Evolutionary conservation across 2,113 vertebrate species (phyloP), one percentile per base, ranked within the genome.

Genomic region (Pithys albifrons): DNA sequence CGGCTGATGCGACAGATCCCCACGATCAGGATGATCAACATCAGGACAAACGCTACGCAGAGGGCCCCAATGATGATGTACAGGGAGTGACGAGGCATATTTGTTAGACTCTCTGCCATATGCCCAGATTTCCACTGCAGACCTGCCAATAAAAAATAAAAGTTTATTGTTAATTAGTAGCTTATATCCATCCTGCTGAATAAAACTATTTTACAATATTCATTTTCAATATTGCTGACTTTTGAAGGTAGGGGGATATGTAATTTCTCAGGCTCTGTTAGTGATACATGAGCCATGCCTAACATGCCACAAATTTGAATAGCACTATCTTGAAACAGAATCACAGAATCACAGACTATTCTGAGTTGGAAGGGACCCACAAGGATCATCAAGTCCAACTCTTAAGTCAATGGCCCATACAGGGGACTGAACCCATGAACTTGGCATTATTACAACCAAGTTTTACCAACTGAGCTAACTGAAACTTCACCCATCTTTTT

Each of bases 1-100:
- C 99, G 99, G 97, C 99, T 99, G 98, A 99, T 99, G 96, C 99
- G 99, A 79, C 99, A 99, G 95, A 99, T 99, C 3, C 99, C 99
- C 97, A 99, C 99, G 2, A 99, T 99, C 35, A 99, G 98, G 95
- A 99, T 99, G 98, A 99, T 99, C 64, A 99, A 98, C 99, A 99
- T 99, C 80, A 99, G 98, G 59, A 99, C 98, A 33, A 99, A 99
- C 16, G 99, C 99, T 19, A 99, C 99, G 0, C 99, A 99, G 91
- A 99, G 98, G 3, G 99, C 99, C 5, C 99, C 99, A 2, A 99
- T 99, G 96, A 99, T 99, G 97, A 99, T 99, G 95, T 99, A 99
- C 5, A 99, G 99, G 9, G 99, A 99, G 97, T 99, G 99, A 41
- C 99, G 99, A 0, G 99, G 99, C 99, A 99, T 99, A 88, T 99